Evolutionary conservation across 2,113 vertebrate genomes (phyloP), one percentile per base, ranked within the genome.

Genomic region (Maccullochella peelii): DNA sequence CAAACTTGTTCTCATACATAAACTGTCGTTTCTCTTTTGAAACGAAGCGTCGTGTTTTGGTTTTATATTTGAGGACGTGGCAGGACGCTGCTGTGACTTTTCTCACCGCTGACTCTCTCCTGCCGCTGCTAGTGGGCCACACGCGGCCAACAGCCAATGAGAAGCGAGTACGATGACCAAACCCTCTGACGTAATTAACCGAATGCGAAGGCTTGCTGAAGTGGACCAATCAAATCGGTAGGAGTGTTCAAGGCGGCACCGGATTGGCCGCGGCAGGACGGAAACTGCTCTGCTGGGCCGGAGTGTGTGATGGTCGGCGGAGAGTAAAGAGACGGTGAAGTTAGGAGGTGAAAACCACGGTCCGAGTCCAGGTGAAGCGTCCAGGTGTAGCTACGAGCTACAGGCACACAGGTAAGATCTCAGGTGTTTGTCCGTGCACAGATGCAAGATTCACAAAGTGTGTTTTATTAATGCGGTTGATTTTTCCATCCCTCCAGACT

Each of bases 171-270:
- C 20, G 38, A 9, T 4, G 52, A 33, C 18, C 2, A 1, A 1
- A 7, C 0, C 6, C 23, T 6, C 7, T 54, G 80, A 44, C 71
- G 54, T 74, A 58, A 30, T 2, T 20, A 3, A 9, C 2, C 1
- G 27, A 54, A 40, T 0, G 0, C 6, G 0, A 6, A 23, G 6
- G 25, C 20, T n/a, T 57, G 33, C 38, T 71, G 75, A 83, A 70
- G 67, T 77, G 63, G 84, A 77, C 91, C 87, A 90, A 87, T 90
- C 62, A 33, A 2, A 63, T 20, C 16, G 3, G 18, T 40, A 25
- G 50, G 5, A 11, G 61, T 0, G 4, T 49, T n/a, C 9, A 6
- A 1, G 59, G 5, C n/a, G 44, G 5, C 7, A 16, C 20, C 5
- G 15, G 73, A 87, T 86, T 89, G 86, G 89, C 42, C 50, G 8